Conservation (phyloP, 1,140 invertebrate genomes). For the Zelostemma sp. region DNA sequence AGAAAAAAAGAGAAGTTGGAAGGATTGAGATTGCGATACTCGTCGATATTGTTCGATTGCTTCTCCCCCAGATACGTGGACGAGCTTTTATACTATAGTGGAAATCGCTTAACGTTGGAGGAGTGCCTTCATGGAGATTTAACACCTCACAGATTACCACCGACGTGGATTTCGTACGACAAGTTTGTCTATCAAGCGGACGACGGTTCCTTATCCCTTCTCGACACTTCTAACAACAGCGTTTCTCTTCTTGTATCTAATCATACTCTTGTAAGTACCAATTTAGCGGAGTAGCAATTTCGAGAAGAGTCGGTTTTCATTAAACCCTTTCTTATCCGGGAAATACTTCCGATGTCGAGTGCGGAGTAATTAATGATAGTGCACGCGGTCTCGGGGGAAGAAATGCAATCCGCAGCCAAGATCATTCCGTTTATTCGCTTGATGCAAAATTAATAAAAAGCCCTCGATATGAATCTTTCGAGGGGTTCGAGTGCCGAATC, state of each 20-base stretch:
- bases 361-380: too few relatives aligned
- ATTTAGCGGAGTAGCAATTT: conserved; percentile 21
- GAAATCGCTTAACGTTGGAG: conserved; percentile 83
- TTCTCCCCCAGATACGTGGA: conserved; percentile 78
- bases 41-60: too few relatives aligned
- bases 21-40: too few relatives aligned
- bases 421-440: too few relatives aligned
- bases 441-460: too few relatives aligned
- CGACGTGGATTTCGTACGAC: conserved; percentile 81
- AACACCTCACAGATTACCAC: conserved; percentile 79
- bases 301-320: not conserved
- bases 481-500: too few relatives aligned
- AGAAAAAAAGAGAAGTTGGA: too few relatives aligned
- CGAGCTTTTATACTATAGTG: conserved; percentile 87
- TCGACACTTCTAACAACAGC: conserved; percentile 81
- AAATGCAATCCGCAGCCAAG: too few relatives aligned
- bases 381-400: too few relatives aligned
- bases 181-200: conserved; percentile 88
- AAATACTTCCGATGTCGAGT: not conserved
- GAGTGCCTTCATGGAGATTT: conserved; percentile 84
- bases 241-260: conserved; percentile 84
- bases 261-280: conserved; percentile 81
- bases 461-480: too few relatives aligned
- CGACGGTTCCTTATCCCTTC: conserved; percentile 82
- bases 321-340: not conserved